Evolutionary conservation across 2,888 invertebrate genomes (phyloP).

Genomic region (Apamea crenata): DNA sequence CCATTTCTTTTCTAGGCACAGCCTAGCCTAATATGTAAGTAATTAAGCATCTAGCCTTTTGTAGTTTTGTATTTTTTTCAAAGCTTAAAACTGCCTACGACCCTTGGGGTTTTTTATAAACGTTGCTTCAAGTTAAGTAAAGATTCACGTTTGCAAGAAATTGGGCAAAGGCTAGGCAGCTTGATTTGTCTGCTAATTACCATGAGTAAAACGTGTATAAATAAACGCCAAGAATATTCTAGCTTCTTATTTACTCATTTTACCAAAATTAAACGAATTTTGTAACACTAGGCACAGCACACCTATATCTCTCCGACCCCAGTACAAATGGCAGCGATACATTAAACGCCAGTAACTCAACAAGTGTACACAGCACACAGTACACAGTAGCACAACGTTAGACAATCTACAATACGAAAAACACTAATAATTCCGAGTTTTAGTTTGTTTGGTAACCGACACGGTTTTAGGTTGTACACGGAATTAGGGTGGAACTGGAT

Average conservation of each 20-base stretch:
- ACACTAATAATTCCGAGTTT: slow-evolving; percentile 86
- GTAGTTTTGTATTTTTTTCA: neutral
- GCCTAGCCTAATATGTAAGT: neutral
- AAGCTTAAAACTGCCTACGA: neutral
- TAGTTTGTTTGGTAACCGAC: slow-evolving; percentile 84
- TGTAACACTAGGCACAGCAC: slow-evolving; percentile 12
- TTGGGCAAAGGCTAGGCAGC: too few relatives aligned
- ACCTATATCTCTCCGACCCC: slow-evolving; percentile 1
- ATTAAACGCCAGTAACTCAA: slow-evolving; percentile 56
- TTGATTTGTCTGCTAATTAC: too few relatives aligned
- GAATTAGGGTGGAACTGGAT: slow-evolving; percentile 66
- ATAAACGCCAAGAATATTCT: neutral
- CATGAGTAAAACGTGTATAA: neutral
- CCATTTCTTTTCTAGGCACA: neutral
- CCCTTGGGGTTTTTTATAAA: neutral
- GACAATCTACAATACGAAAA: slow-evolving; percentile 82
- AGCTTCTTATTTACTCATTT: neutral
- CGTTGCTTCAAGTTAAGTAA: neutral
- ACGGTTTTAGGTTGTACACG: slow-evolving; percentile 71
- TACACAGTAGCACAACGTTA: slow-evolving; percentile 59
- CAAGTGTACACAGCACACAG: slow-evolving; percentile 56
- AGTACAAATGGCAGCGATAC: slow-evolving; percentile 48
- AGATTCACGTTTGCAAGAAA: neutral
- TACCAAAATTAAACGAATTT: neutral
- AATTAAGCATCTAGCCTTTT: neutral